phyloP scores from a whole-genome alignment of 2,113 vertebrate species.

The Microcebus lehilahytsara region DNA sequence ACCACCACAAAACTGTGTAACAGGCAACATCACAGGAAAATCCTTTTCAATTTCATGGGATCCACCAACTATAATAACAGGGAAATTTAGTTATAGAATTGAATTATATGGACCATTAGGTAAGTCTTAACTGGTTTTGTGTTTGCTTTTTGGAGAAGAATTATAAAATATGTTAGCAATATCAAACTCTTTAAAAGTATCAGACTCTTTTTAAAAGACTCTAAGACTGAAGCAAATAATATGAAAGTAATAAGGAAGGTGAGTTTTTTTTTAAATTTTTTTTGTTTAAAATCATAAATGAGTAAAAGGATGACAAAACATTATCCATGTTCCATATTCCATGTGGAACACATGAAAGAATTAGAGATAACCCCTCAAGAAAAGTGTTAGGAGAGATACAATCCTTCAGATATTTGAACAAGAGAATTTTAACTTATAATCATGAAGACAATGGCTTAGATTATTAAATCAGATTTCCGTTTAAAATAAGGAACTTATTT shows the following conservation, averaged over 20 bases:
- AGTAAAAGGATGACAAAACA: background rate
- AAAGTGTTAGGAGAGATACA: background rate
- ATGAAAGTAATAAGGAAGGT: background rate
- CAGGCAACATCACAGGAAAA: conserved; percentile 89
- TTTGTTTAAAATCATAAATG: background rate
- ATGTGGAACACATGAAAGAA: background rate
- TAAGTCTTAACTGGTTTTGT: conserved; percentile 75
- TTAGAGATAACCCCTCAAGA: background rate
- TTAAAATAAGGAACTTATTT: background rate
- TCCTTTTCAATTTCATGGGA: conserved; percentile 91
- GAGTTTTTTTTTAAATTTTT: background rate
- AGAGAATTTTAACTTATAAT: background rate
- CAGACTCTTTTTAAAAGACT: background rate
- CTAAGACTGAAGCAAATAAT: background rate
- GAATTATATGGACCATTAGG: conserved; percentile 91
- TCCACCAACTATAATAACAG: conserved; percentile 90
- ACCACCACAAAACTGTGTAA: conserved; percentile 89
- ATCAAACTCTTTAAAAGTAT: background rate
- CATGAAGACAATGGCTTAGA: background rate
- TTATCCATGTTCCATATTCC: background rate
- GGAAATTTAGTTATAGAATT: conserved; percentile 92
- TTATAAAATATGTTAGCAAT: background rate
- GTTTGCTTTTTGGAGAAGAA: conserved; percentile 32
- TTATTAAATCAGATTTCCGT: background rate
- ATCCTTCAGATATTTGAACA: background rate